Evolutionary conservation across 2,113 vertebrate genomes (phyloP).

Genomic region (Rafetus swinhoei): DNA sequence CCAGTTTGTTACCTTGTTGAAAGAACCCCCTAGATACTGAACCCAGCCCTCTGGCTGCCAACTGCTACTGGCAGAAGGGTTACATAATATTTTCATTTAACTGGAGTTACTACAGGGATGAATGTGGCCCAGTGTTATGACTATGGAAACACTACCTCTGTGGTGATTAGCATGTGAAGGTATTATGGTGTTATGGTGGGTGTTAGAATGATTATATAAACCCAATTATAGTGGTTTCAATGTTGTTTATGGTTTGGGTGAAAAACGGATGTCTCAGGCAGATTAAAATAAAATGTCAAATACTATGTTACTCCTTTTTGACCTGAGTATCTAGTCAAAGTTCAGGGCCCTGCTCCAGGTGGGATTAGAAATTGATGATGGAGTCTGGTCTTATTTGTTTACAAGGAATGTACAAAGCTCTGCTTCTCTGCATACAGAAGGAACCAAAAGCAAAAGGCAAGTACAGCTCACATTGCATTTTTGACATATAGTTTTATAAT

Average conservation of each 20-base stretch:
- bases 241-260: not conserved
- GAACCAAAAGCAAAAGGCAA: not conserved
- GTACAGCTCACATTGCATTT: not conserved
- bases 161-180: not conserved
- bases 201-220: not conserved
- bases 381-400: not conserved
- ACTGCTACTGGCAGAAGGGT: no score
- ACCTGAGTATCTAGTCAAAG: not conserved
- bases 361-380: not conserved
- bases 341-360: not conserved
- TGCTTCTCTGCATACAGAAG: not conserved
- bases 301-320: not conserved
- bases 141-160: not conserved
- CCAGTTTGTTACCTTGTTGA: no score
- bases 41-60: no score
- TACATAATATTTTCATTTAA: not conserved
- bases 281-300: not conserved
- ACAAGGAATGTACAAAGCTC: not conserved
- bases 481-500: not conserved
- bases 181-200: not conserved
- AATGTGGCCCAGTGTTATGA: not conserved
- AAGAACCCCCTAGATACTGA: no score
- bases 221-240: not conserved
- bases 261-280: not conserved
- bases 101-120: not conserved